These are phyloP conservation scores for Rhynchophorus ferrugineus DNA, from an alignment of 1,140 invertebrate genomes.

Conservation along the genomic window DNA sequence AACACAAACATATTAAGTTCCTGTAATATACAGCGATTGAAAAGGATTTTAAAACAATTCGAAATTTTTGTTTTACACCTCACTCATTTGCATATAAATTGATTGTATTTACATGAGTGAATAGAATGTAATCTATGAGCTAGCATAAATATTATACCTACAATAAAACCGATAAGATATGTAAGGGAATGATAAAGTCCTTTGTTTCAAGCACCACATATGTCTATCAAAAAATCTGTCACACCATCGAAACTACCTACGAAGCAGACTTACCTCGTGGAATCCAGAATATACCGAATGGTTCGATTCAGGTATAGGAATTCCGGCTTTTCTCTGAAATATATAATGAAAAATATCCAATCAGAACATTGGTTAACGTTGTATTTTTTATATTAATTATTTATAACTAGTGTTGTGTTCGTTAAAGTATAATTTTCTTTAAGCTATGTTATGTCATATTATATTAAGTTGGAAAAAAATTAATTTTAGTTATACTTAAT, in stretches of 20 bases:
- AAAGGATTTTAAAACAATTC: too few species aligned
- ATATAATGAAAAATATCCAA: constrained; percentile 4
- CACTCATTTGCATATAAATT: too few species aligned
- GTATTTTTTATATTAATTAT: not conserved
- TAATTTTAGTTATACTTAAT: too few species aligned
- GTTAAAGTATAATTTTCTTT: too few species aligned
- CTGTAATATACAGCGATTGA: too few species aligned
- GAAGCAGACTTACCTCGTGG: constrained; percentile 39
- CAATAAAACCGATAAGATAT: too few species aligned
- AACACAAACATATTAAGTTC: too few species aligned
- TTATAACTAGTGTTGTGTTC: too few species aligned
- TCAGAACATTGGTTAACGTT: not conserved
- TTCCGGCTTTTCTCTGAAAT: constrained; percentile 41
- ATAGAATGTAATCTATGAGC: not conserved
- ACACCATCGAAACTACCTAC: constrained; percentile 4
- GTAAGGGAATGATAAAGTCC: too few species aligned
- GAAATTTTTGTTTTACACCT: too few species aligned
- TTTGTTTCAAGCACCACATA: constrained; percentile 39
- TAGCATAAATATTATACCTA: not conserved
- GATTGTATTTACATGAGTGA: not conserved
- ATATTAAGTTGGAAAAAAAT: too few species aligned
- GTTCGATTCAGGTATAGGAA: constrained; percentile 36
- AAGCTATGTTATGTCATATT: too few species aligned
- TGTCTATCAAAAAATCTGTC: constrained; percentile 34
- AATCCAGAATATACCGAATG: constrained; percentile 39